These are phyloP conservation scores for Drosophila persimilis DNA, from an alignment of 1,140 invertebrate genomes.

Conservation along the genomic window DNA sequence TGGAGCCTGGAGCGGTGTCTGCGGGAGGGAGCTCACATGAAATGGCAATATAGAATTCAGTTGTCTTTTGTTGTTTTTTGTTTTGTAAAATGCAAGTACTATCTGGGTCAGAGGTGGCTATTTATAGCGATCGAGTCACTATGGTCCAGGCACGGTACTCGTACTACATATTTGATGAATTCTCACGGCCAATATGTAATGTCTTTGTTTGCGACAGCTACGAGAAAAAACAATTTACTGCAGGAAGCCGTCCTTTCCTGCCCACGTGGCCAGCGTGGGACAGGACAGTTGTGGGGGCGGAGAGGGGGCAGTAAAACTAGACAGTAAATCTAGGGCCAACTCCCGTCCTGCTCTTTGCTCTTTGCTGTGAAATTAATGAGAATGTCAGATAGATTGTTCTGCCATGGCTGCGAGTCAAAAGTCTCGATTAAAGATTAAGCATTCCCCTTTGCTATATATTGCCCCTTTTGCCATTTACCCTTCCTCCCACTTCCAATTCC, in stretches of 20 bases:
- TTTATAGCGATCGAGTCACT: conserved; percentile 10
- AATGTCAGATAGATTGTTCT: conserved; percentile 43
- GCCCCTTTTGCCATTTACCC: no score
- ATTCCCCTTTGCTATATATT: no score
- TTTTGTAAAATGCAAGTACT: neutral
- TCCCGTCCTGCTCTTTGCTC: conserved; percentile 4
- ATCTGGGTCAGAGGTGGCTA: conserved; percentile 30
- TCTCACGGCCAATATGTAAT: conserved; percentile 41
- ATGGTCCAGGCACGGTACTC: conserved; percentile 8
- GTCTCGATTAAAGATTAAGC: conserved; percentile 56
- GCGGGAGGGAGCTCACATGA: conserved; percentile 1
- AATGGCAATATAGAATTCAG: no score
- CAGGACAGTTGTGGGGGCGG: conserved; percentile 5
- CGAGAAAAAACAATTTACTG: conserved; percentile 43
- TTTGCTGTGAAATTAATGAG: conserved; percentile 52
- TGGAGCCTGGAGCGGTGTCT: neutral
- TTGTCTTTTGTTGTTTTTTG: neutral
- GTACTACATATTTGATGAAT: conserved; percentile 18
- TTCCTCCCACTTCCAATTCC: no score
- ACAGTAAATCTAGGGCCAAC: no score
- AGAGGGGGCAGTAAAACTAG: no score
- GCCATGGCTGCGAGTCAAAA: conserved; percentile 50
- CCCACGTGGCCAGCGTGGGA: conserved; percentile 27
- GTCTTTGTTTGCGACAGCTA: conserved; percentile 39
- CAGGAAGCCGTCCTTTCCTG: neutral